Percentiles rank a stretch among this genome's conserved stretches.
phyloP scores from a whole-genome alignment of 1,140 invertebrate genomes.

The Drosophila watanabei region DNA sequence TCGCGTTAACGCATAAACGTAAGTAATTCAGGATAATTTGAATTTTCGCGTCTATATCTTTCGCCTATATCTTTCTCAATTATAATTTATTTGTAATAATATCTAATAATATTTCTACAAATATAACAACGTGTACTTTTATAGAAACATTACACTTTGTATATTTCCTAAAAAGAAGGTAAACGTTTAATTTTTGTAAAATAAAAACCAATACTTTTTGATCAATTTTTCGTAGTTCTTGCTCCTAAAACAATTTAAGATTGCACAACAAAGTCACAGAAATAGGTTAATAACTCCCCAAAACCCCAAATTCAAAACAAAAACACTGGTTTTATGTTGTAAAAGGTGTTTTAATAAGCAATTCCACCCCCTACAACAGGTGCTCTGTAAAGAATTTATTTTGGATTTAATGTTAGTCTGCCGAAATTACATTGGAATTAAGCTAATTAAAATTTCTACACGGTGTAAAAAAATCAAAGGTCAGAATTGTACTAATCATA shows the following conservation, averaged over 20 bases:
- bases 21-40: not conserved
- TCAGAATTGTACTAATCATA: constrained; percentile 75
- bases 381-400: constrained; percentile 54
- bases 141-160: no score
- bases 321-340: not conserved
- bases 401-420: constrained; percentile 49
- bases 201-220: not conserved
- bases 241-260: not conserved
- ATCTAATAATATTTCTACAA: not conserved
- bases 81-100: not conserved
- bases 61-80: no score
- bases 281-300: not conserved
- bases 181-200: no score
- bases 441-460: constrained; percentile 74
- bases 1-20: not conserved
- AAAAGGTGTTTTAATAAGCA: constrained; percentile 11
- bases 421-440: constrained; percentile 68
- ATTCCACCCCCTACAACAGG: constrained; percentile 18
- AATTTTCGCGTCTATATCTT: no score
- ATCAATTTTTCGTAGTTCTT: not conserved
- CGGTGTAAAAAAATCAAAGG: constrained; percentile 81
- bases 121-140: no score
- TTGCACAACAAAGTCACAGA: not conserved
- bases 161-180: no score
- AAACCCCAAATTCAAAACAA: not conserved